Base-by-base conservation (phyloP, 2,113 vertebrate genomes). In the Acrocephalus arundinaceus region DNA sequence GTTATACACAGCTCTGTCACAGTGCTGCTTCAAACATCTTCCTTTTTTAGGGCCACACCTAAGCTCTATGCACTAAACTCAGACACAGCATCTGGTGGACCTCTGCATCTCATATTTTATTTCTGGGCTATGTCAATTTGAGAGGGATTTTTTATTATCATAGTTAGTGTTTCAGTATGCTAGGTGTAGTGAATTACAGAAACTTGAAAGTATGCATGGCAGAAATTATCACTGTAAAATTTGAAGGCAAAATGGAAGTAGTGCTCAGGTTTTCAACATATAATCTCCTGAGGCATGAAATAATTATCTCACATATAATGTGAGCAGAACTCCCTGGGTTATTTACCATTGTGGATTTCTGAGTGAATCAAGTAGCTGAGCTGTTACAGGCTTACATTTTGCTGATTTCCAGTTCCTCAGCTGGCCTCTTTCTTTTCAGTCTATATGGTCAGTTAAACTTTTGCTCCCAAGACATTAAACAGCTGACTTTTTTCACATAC, bases 401-500 rank as follows among this genome's bases (percentile, higher is more conserved):
- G 62, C 81, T 85, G 52, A 70, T 70, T 94, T 68, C 16, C 27
- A 68, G 30, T 95, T 89, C 54, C 30, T 93, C 41, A 55, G 33
- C 67, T 82, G 66, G 28, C 31, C 55, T 83, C 0, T 14, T 35
- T 37, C 73, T 74, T 83, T 76, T 62, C 65, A 65, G 30, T 82
- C 62, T 79, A 27, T 90, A 65, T 51, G 46, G 61, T 82, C 37
- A 35, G 46, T 70, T 93, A 76, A 73, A 72, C 54, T n/a, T 96
- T 85, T 87, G 58, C 33, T 94, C 71, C 58, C 51, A 89, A 87
- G 67, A 63, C 5, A 0, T 89, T 76, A 67, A 91, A 58, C 54
- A 85, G 76, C 77, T 95, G 77, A 65, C 57, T 89, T 54, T 78
- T 52, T 91, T 72, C 51, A 46, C 84, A 94, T 96, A 58, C 65